Conservation (phyloP, 2,888 invertebrate genomes). For the Lepidonotus clava region DNA sequence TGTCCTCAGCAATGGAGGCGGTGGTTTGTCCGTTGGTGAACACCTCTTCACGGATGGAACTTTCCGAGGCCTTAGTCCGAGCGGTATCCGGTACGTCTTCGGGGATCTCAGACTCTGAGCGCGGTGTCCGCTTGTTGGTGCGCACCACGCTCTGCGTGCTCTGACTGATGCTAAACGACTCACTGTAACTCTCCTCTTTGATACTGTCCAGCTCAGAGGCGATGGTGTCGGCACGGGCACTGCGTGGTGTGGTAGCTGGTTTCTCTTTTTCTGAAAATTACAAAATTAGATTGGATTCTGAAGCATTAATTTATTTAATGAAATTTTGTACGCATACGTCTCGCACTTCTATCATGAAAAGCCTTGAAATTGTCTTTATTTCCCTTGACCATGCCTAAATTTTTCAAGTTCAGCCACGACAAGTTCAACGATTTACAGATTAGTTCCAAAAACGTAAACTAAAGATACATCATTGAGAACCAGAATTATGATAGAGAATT, state of each 20-base stretch:
- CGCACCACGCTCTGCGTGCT: background rate
- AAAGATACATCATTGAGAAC: too few relatives aligned
- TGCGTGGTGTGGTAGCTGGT: constrained; percentile 6
- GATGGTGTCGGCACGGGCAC: constrained; percentile 42
- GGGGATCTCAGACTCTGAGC: background rate
- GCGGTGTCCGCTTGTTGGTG: background rate
- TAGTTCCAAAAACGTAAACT: too few relatives aligned
- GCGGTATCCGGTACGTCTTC: constrained; percentile 37
- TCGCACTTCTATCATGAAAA: too few relatives aligned
- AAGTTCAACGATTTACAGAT: too few relatives aligned
- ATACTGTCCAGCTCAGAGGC: constrained; percentile 50
- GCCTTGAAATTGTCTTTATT: too few relatives aligned
- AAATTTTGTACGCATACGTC: too few relatives aligned
- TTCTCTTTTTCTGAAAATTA: constrained; percentile 42
- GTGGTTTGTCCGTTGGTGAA: background rate
- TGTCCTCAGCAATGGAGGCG: constrained; percentile 49
- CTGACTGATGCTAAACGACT: background rate
- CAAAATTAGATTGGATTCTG: too few relatives aligned
- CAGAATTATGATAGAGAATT: too few relatives aligned
- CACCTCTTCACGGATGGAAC: constrained; percentile 3
- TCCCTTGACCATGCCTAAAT: too few relatives aligned
- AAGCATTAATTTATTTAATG: too few relatives aligned
- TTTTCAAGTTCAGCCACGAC: too few relatives aligned
- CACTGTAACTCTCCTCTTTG: constrained; percentile 43
- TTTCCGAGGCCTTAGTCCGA: background rate